A percentile compares a stretch with the other conserved stretches of the same genome.
Conservation (phyloP, 2,888 invertebrate genomes). For the Cryptophagus acutangulus region DNA sequence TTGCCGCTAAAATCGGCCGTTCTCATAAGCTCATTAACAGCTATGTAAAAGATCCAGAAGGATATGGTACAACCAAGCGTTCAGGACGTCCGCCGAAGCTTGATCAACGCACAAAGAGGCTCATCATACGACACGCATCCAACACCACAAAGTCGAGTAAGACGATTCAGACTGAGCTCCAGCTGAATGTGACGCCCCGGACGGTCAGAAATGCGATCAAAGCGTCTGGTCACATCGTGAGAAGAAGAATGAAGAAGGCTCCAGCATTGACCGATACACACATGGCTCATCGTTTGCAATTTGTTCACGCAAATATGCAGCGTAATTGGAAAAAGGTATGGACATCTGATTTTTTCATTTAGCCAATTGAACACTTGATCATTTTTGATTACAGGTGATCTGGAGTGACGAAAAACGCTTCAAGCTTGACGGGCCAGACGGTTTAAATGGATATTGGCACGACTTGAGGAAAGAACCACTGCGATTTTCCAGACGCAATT, state of each 20-base stretch:
- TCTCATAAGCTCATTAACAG: not conserved
- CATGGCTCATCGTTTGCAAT: not conserved
- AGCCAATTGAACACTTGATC: not conserved
- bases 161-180: not conserved
- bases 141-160: not conserved
- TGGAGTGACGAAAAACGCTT: not conserved
- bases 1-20: not conserved
- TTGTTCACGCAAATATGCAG: not conserved
- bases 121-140: not conserved
- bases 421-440: not conserved
- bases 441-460: not conserved
- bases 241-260: not conserved
- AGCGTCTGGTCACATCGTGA: not conserved
- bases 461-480: conserved; percentile 1
- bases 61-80: not conserved
- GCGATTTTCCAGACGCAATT: not conserved
- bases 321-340: not conserved
- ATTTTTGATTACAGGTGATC: not conserved
- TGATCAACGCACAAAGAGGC: not conserved
- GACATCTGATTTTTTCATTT: no score
- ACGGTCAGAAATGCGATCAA: conserved; percentile 6
- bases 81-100: not conserved
- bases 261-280: not conserved
- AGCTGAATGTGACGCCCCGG: not conserved
- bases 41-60: not conserved